Evolutionary conservation across 2,113 vertebrate species (phyloP).

Genomic region (Acrocephalus arundinaceus): DNA sequence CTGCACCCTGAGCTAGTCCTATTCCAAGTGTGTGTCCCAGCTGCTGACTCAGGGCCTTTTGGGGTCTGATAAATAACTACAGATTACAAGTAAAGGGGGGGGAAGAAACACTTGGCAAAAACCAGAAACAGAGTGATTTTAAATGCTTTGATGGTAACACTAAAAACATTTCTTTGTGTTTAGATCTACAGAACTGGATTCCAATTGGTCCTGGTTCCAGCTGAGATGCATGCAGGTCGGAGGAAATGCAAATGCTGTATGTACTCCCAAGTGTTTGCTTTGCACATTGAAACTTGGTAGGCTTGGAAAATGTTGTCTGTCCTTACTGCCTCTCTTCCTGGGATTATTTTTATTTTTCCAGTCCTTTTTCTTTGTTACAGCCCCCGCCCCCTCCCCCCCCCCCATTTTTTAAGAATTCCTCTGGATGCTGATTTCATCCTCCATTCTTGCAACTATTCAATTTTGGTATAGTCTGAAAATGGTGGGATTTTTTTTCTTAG

Average conservation of each 20-base stretch:
- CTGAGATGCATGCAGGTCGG: conserved; percentile 96
- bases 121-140: neutral
- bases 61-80: neutral
- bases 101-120: neutral
- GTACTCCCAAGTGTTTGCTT: conserved; percentile 49
- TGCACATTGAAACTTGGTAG: neutral
- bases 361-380: neutral
- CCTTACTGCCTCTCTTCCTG: neutral
- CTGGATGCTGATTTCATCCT: neutral
- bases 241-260: conserved; percentile 90
- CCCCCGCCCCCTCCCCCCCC: rapidly evolving
- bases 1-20: neutral
- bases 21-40: neutral
- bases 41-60: neutral
- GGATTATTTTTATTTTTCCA: neutral
- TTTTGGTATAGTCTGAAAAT: neutral
- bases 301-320: neutral
- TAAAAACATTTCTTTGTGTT: neutral
- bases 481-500: neutral
- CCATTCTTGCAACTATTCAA: neutral
- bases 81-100: rapidly evolving
- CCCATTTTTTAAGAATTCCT: neutral
- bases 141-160: neutral
- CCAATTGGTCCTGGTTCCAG: conserved; percentile 98
- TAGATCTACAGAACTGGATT: conserved; percentile 96